phyloP scores from a whole-genome alignment of 2,888 invertebrate genomes.

The Sarcophaga caerulescens region DNA sequence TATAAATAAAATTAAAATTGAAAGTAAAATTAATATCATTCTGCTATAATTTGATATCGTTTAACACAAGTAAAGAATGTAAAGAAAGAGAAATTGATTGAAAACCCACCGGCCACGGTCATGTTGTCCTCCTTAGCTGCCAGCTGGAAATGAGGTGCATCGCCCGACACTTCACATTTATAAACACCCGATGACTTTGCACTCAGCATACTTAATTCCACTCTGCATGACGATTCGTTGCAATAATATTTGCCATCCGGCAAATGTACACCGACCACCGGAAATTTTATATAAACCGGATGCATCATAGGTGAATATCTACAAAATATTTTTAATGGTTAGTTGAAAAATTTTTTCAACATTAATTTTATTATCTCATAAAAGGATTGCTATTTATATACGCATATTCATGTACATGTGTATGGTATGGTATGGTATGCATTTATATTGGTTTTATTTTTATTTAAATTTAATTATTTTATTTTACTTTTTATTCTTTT shows the following conservation, averaged over 20 bases:
- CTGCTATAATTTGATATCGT: too few species aligned
- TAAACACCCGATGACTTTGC: conserved; percentile 74
- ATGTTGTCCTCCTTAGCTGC: conserved; percentile 83
- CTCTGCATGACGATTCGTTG: conserved; percentile 76
- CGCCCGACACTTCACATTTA: conserved; percentile 84
- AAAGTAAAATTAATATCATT: too few species aligned
- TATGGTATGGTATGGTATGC: too few species aligned
- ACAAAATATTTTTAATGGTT: conserved; percentile 15
- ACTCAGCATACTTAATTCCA: neutral
- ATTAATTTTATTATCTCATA: neutral
- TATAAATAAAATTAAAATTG: conserved; percentile 62
- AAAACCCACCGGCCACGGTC: conserved; percentile 83
- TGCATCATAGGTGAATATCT: conserved; percentile 81
- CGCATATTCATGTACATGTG: too few species aligned
- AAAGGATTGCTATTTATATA: neutral
- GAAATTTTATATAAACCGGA: conserved; percentile 80
- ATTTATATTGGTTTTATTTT: too few species aligned
- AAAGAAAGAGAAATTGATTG: too few species aligned
- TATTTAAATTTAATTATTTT: too few species aligned
- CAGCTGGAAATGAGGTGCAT: conserved; percentile 84
- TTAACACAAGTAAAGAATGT: too few species aligned
- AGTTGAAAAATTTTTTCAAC: neutral
- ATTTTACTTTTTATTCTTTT: too few species aligned
- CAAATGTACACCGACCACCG: conserved; percentile 71
- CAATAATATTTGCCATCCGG: conserved; percentile 78